phyloP scores from a whole-genome alignment of 2,113 vertebrate species.

The Vulpes vulpes region DNA sequence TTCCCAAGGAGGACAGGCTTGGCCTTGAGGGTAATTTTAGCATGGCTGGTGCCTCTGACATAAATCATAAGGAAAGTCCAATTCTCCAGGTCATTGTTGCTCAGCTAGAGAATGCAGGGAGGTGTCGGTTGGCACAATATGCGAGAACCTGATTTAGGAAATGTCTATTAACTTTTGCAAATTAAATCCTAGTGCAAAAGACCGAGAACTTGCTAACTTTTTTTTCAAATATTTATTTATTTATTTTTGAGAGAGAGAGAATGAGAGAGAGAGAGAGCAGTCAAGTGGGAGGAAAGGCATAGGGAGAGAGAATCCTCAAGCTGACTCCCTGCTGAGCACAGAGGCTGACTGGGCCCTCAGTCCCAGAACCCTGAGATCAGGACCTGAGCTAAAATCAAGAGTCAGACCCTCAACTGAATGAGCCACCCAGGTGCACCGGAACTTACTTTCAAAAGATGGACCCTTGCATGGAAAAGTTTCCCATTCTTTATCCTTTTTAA shows the following conservation, averaged over 20 bases:
- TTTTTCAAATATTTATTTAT: not conserved
- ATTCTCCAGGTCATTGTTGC: not conserved
- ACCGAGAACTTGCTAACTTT: not conserved
- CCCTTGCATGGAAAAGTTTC: not conserved
- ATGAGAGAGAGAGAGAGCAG: not conserved
- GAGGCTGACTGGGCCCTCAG: too few relatives aligned
- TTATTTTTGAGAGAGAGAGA: not conserved
- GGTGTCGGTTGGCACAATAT: not conserved
- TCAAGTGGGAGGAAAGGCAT: not conserved
- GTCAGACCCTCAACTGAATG: too few relatives aligned
- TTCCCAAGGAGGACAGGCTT: not conserved
- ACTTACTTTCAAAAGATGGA: not conserved
- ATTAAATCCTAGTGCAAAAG: not conserved
- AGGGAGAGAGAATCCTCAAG: not conserved
- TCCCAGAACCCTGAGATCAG: too few relatives aligned
- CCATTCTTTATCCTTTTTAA: constrained; percentile 5
- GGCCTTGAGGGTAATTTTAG: not conserved
- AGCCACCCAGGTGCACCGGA: too few relatives aligned
- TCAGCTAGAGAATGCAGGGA: not conserved
- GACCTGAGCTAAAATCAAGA: too few relatives aligned
- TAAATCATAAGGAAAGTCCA: not conserved
- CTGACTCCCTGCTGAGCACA: not conserved
- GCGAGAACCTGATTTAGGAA: not conserved
- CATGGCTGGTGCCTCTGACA: not conserved
- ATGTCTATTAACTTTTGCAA: not conserved